phyloP scores from a whole-genome alignment of 1,140 invertebrate genomes.

The Solenopsis fugax region DNA sequence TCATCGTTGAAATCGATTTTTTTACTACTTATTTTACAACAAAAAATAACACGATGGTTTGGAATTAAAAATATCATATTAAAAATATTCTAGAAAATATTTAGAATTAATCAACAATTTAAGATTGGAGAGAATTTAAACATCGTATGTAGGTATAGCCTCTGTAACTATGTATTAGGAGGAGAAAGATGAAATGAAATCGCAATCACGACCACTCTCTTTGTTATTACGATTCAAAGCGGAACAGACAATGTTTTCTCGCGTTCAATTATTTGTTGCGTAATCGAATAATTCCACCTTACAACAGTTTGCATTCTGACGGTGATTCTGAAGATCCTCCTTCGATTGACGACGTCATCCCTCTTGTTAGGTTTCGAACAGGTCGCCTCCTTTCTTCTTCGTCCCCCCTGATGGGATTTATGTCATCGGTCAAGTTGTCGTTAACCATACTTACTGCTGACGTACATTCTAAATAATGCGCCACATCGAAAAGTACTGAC shows the following conservation, averaged over 20 bases:
- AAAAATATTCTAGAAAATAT: neutral
- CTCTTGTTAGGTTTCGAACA: neutral
- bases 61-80: neutral
- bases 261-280: slow-evolving; percentile 61
- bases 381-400: neutral
- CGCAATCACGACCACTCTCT: slow-evolving; percentile 32
- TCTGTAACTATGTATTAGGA: neutral
- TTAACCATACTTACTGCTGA: slow-evolving; percentile 35
- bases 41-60: neutral
- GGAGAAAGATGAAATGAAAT: slow-evolving; percentile 26
- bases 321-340: slow-evolving; percentile 48
- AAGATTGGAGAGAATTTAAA: neutral
- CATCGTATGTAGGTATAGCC: neutral
- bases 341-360: slow-evolving; percentile 46
- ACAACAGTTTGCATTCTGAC: slow-evolving; percentile 51
- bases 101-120: slow-evolving; percentile 19
- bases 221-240: slow-evolving; percentile 57
- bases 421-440: slow-evolving; percentile 20
- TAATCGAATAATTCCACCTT: slow-evolving; percentile 57
- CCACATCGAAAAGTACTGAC: neutral
- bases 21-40: neutral
- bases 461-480: slow-evolving; percentile 35
- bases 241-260: slow-evolving; percentile 47
- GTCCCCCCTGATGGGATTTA: slow-evolving; percentile 3
- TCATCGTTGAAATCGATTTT: neutral